Conservation (phyloP, 2,888 invertebrate species). For the Epirrhoe alternata region DNA sequence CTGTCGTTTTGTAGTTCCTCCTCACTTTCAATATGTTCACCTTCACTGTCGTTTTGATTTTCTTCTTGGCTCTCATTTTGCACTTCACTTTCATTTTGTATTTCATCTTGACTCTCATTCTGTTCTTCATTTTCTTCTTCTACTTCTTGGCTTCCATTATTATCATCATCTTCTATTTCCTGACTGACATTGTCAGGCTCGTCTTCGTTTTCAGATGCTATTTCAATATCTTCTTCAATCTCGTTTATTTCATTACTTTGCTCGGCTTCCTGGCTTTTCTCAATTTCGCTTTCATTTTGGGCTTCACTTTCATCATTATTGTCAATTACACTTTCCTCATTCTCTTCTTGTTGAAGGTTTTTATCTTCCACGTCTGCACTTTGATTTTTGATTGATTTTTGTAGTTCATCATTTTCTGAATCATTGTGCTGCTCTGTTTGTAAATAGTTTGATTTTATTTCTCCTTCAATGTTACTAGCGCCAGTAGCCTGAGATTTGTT, state of each 20-base stretch:
- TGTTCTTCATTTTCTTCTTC: conserved; percentile 12
- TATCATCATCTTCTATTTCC: conserved; percentile 5
- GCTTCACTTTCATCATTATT: conserved; percentile 4
- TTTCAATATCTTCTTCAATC: conserved; percentile 6
- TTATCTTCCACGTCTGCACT: conserved; percentile 2
- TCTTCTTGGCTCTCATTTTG: conserved; percentile 24
- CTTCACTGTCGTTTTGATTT: conserved; percentile 27
- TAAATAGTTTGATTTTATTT: conserved; percentile 2
- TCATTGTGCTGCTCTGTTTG: background rate
- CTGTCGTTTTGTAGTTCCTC: conserved; percentile 27
- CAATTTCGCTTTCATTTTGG: conserved; percentile 17
- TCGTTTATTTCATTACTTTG: conserved; percentile 6
- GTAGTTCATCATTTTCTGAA: conserved; percentile 7
- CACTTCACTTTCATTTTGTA: conserved; percentile 22
- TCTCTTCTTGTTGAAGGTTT: conserved; percentile 12
- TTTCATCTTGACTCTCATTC: conserved; percentile 18
- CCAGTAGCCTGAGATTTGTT: conserved; percentile 10
- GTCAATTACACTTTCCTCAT: background rate
- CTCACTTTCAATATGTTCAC: conserved; percentile 24
- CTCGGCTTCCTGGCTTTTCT: conserved; percentile 12
- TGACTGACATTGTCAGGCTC: conserved; percentile 20
- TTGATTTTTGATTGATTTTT: conserved; percentile 4
- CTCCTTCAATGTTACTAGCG: conserved; percentile 1
- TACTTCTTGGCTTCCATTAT: conserved; percentile 23
- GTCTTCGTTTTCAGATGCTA: conserved; percentile 23